Conservation (phyloP, 2,888 invertebrate species). For the Tuberolachnus salignus region DNA sequence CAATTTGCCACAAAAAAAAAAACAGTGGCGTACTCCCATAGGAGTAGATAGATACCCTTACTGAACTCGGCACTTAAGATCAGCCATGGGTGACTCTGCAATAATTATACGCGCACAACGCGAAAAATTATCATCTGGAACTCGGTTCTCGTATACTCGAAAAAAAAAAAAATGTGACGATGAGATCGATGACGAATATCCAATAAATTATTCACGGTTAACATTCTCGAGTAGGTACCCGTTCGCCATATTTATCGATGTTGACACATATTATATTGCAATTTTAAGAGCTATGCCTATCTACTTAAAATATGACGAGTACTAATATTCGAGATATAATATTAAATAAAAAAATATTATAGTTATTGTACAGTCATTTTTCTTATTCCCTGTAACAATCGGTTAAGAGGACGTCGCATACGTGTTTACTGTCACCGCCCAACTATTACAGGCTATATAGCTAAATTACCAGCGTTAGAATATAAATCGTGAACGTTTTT, state of each 20-base stretch:
- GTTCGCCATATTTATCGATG: not conserved
- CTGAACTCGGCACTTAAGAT: too few relatives aligned
- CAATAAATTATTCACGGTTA: slow-evolving; percentile 1
- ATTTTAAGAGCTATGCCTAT: not conserved
- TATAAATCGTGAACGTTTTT: too few relatives aligned
- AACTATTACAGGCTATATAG: too few relatives aligned
- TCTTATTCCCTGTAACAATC: too few relatives aligned
- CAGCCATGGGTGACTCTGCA: too few relatives aligned
- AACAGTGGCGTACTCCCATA: too few relatives aligned
- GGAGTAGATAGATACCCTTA: too few relatives aligned
- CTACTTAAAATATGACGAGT: not conserved
- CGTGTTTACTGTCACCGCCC: too few relatives aligned
- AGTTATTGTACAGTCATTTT: not conserved
- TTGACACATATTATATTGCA: not conserved
- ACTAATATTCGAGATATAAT: not conserved
- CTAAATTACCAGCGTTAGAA: too few relatives aligned
- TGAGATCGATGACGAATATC: not conserved
- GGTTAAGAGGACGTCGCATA: too few relatives aligned
- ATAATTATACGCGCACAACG: too few relatives aligned
- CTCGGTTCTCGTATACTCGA: not conserved
- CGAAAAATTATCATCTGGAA: not conserved
- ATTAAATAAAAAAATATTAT: not conserved
- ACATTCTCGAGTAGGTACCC: not conserved
- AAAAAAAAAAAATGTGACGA: not conserved
- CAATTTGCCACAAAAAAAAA: too few relatives aligned